phyloP scores from a whole-genome alignment of 2,888 invertebrate species.

The Scaeva pyrastri region DNA sequence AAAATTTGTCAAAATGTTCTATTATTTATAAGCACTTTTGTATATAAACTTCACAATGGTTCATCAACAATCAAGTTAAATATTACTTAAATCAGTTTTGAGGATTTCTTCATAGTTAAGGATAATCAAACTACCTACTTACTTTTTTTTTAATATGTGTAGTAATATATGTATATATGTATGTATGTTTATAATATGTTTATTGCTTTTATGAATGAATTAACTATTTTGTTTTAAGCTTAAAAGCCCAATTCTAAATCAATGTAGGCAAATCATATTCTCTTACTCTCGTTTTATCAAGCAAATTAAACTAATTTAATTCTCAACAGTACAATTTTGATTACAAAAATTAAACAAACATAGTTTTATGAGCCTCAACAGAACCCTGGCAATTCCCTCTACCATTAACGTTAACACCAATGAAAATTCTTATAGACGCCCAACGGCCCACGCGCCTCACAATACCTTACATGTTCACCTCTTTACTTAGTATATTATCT shows the following conservation, averaged over 20 bases:
- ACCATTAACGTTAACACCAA: conserved; percentile 44
- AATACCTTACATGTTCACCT: conserved; percentile 12
- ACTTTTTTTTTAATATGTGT: too few relatives aligned
- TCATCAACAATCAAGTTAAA: too few relatives aligned
- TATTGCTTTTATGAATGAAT: too few relatives aligned
- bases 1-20: too few relatives aligned
- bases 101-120: too few relatives aligned
- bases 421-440: conserved; percentile 52
- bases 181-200: too few relatives aligned
- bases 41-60: too few relatives aligned
- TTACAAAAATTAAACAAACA: conserved; percentile 2
- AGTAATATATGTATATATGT: too few relatives aligned
- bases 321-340: conserved; percentile 56
- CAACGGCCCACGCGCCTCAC: conserved; percentile 40
- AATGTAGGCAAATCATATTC: not conserved
- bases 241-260: conserved; percentile 11
- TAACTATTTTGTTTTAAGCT: not conserved
- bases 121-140: too few relatives aligned
- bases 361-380: conserved; percentile 18
- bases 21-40: too few relatives aligned
- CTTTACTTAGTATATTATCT: conserved; percentile 17
- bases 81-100: too few relatives aligned
- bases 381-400: conserved; percentile 57
- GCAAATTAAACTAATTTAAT: conserved; percentile 44
- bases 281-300: conserved; percentile 7